Base-by-base conservation (phyloP, 2,888 invertebrate genomes). In the Lithophane socia region DNA sequence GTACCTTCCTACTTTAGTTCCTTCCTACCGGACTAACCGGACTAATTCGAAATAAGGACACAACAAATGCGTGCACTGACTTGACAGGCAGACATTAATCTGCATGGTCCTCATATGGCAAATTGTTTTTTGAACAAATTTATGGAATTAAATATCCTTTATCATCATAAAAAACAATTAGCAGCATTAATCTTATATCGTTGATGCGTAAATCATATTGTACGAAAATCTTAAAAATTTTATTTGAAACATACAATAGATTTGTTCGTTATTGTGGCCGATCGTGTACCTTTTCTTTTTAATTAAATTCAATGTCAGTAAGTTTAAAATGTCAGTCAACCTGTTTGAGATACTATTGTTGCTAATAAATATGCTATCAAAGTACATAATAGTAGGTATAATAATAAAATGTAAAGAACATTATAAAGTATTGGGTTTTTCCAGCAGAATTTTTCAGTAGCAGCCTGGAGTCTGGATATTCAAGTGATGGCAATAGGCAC, bases 371-470 rank as follows among this genome's bases (percentile, higher is more conserved):
- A n/a, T 69, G 42, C 1, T 67, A 71, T 77, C 61, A 54, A 24
- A n/a, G 8, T 58, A 70, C 3, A 75, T 54, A 64, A 2, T 16
- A 21, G 5, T n/a, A 29, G 16, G 29, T 76, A 9, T 37, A 5
- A 49, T 72, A 42, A 13, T 18, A 18, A 24, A 21, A 72, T 54
- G 42, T 73, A 72, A 72, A 54, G 44, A 73, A 29, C 0, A 44
- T n/a, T 16, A 16, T 16, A 4, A n/a, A n/a, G n/a, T n/a, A n/a
- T n/a, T n/a, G n/a, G n/a, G n/a, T n/a, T n/a, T n/a, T n/a, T n/a
- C n/a, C n/a, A n/a, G n/a, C n/a, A n/a, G n/a, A n/a, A n/a, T n/a
- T n/a, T n/a, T n/a, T n/a, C n/a, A 37, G 8, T 21, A 63, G 21
- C 29, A 5, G 12, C 3, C 7, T 21, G 7, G 8, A 13, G n/a